Evolutionary conservation across 1,140 invertebrate species (phyloP).

Genomic region (Neodiprion lecontei): DNA sequence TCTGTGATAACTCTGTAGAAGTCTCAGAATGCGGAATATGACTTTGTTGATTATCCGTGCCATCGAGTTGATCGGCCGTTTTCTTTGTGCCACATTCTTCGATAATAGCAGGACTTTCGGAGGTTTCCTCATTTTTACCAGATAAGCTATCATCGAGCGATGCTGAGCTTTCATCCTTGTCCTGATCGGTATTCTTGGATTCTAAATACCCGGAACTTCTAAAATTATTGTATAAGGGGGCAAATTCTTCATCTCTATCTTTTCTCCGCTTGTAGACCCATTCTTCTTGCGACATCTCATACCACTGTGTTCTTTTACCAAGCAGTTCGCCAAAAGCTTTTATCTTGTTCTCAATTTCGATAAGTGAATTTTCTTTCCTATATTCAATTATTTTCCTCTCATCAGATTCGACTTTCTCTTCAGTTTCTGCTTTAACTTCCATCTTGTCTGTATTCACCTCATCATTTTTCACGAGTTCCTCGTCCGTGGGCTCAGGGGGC

Average conservation of each 20-base stretch:
- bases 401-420: slow-evolving; percentile 50
- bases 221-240: slow-evolving; percentile 60
- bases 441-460: slow-evolving; percentile 20
- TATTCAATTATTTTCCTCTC: slow-evolving; percentile 61
- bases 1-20: too few species aligned
- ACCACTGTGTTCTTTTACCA: slow-evolving; percentile 50
- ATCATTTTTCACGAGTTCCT: slow-evolving; percentile 46
- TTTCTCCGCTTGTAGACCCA: slow-evolving; percentile 78
- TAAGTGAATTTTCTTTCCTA: slow-evolving; percentile 29
- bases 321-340: slow-evolving; percentile 52
- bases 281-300: slow-evolving; percentile 76
- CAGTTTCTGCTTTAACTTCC: slow-evolving; percentile 18
- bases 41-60: too few species aligned
- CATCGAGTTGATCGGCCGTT: too few species aligned
- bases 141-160: neutral
- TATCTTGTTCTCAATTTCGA: slow-evolving; percentile 48
- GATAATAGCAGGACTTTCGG: too few species aligned
- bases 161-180: neutral
- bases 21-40: too few species aligned
- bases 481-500: slow-evolving; percentile 65
- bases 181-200: neutral
- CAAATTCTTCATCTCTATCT: slow-evolving; percentile 74
- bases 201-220: slow-evolving; percentile 31
- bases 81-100: too few species aligned
- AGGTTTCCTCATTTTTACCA: too few species aligned